Evolutionary conservation across 1,140 invertebrate genomes (phyloP), one percentile per base, ranked within the genome.

Genomic region (Penaeus indicus): DNA sequence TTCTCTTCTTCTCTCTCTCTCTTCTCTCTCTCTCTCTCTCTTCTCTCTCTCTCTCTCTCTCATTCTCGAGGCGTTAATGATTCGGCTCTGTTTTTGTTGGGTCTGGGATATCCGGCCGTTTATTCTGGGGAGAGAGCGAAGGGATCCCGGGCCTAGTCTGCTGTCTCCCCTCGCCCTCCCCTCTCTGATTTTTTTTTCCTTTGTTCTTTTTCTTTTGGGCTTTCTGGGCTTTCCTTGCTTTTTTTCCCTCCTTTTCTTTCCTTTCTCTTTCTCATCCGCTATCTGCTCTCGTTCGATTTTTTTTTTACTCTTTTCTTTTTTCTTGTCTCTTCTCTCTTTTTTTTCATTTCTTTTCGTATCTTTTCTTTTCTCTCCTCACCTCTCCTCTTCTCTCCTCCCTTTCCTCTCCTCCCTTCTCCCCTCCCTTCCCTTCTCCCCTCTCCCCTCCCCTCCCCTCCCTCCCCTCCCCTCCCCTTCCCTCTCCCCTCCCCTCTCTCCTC

Each of bases 261-360:
- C 80, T 62, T 21, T 62, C 60, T 60, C 22, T 60, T 27, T 82
- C 60, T 82, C 18, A 54, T 42, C 32, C 22, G 22, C 16, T n/a
- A 32, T 32, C 21, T 63, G 69, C 82, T 42, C 62, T 69, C 63
- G 27, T 63, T 84, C 82, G 25, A 61, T 67, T 63, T 67, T 60
- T 67, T 63, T 84, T 60, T 69, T 60, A 22, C 63, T 67, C 63
- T 67, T 13, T 84, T 32, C 69, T 63, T 42, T 60, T 69, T 60
- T 69, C 82, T 67, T 32, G 42, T 63, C 63, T 60, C 32, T 63
- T 69, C 63, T 22, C 61, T 72, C 11, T 54, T 25, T 3, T 3
- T 42, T 3, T 42, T 3, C 2, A 5, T 63, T 7, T 25, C 78
- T 54, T 1, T 42, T 27, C 22, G 22, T 25, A n/a, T n/a, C n/a